A percentile compares a stretch with the other conserved stretches of the same genome.
phyloP scores from a whole-genome alignment of 2,888 invertebrate genomes.

The Sicus ferrugineus region DNA sequence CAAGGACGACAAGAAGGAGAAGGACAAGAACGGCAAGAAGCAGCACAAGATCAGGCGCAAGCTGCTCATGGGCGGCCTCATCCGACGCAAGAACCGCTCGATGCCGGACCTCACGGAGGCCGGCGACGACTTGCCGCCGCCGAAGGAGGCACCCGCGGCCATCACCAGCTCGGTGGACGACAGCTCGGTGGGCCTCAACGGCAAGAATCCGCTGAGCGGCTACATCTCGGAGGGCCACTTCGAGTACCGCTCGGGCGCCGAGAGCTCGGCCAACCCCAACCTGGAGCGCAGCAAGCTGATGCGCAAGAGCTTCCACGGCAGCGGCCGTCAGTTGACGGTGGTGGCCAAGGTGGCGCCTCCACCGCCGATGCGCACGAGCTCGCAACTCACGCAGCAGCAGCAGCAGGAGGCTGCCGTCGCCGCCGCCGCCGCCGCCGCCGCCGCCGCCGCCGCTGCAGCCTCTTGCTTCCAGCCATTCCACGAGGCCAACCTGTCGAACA shows the following conservation, averaged over 20 bases:
- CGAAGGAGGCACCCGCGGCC: conserved; percentile 60
- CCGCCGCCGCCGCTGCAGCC: conserved; percentile 71
- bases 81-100: conserved; percentile 86
- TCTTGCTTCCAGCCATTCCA: conserved; percentile 59
- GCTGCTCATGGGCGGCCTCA: conserved; percentile 87
- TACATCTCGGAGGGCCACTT: conserved; percentile 88
- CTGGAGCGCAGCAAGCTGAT: conserved; percentile 85
- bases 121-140: conserved; percentile 64
- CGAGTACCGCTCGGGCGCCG: conserved; percentile 74
- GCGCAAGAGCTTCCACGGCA: conserved; percentile 89
- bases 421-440: conserved; percentile 72
- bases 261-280: conserved; percentile 75
- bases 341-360: conserved; percentile 86
- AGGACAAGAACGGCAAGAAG: conserved; percentile 83
- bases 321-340: conserved; percentile 81
- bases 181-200: conserved; percentile 74
- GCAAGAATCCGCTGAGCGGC: conserved; percentile 70
- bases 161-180: conserved; percentile 74
- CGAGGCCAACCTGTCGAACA: conserved; percentile 62
- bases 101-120: conserved; percentile 92
- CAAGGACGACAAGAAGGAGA: conserved; percentile 70
- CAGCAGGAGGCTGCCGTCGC: conserved; percentile 71
- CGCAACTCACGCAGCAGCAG: conserved; percentile 71
- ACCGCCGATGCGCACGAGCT: conserved; percentile 86
- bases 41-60: conserved; percentile 90